These are phyloP conservation scores for Myoxocephalus aenaeus DNA, from an alignment of 2,797 vertebrate genomes.

Conservation along the genomic window DNA sequence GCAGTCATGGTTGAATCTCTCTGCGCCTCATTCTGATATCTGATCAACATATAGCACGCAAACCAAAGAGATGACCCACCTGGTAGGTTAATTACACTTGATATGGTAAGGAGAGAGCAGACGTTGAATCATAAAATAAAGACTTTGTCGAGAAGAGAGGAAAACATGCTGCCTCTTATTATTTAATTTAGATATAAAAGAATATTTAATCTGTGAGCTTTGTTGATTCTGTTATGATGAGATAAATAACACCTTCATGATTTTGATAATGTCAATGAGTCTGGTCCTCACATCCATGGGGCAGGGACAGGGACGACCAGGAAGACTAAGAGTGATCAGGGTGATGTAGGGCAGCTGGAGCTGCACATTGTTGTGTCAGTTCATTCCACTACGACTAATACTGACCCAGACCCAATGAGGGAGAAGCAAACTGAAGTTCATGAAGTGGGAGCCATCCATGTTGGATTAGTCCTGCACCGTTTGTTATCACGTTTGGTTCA, in stretches of 20 bases:
- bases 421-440: neutral
- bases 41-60: slow-evolving; percentile 30
- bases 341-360: slow-evolving; percentile 1
- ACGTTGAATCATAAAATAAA: neutral
- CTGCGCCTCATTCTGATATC: slow-evolving; percentile 6
- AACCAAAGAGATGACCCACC: slow-evolving; percentile 13
- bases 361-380: neutral
- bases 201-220: neutral
- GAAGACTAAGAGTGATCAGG: neutral
- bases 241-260: neutral
- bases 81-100: slow-evolving; percentile 5
- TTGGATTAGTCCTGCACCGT: neutral
- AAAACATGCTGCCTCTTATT: slow-evolving; percentile 1
- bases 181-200: neutral
- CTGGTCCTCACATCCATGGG: neutral
- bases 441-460: neutral
- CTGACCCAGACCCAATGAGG: neutral
- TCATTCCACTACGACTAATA: neutral
- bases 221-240: neutral
- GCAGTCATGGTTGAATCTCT: slow-evolving; percentile 27
- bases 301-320: slow-evolving; percentile 4
- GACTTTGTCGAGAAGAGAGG: neutral
- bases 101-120: neutral
- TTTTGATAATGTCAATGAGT: neutral
- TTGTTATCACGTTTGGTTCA: neutral